Conservation (phyloP, 2,797 vertebrate genomes). For the Gymnocypris eckloni region DNA sequence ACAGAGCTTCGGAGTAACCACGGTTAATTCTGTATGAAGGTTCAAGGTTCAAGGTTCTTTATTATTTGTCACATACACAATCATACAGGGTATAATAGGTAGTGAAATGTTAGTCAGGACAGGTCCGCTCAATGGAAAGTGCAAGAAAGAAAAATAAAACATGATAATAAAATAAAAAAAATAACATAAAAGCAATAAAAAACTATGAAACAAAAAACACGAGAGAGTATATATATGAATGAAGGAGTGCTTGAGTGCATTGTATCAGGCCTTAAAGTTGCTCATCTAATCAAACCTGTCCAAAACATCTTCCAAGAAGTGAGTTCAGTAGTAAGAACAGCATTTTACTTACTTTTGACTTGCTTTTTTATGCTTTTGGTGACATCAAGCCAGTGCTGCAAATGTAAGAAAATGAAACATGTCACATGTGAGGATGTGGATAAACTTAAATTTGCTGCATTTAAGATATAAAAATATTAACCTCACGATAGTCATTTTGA, state of each 20-base stretch:
- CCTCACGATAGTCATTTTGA: background rate
- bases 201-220: no score
- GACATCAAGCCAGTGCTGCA: constrained; percentile 95
- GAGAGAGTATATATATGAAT: no score
- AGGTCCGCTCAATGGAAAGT: no score
- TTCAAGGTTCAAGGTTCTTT: no score
- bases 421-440: background rate
- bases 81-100: no score
- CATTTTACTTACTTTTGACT: constrained; percentile 94
- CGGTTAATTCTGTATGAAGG: background rate
- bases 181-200: no score
- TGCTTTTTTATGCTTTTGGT: constrained; percentile 99
- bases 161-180: no score
- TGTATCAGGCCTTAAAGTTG: background rate
- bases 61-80: no score
- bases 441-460: background rate
- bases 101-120: no score
- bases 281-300: background rate
- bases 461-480: background rate
- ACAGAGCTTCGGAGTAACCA: background rate
- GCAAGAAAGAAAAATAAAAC: no score
- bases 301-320: background rate
- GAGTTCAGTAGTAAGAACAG: background rate
- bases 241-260: background rate
- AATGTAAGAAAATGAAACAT: background rate